Conservation (phyloP, 2,888 invertebrate genomes). For the Camponotus fellah region DNA sequence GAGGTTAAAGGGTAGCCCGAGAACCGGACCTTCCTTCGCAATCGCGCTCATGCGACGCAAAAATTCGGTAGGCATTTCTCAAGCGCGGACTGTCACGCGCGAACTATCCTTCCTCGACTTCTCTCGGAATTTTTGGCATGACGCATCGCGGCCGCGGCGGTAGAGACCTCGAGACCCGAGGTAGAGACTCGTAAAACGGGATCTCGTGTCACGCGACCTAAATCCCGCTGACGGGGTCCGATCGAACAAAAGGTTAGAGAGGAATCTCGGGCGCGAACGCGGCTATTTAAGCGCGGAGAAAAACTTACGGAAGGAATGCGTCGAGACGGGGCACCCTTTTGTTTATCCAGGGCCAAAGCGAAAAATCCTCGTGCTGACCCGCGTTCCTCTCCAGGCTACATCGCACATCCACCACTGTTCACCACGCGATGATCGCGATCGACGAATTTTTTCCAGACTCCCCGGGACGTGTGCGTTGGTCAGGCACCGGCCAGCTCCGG, state of each 20-base stretch:
- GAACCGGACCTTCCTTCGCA: background rate
- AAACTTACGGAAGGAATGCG: conserved; percentile 76
- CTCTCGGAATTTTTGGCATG: background rate
- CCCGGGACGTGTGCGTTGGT: background rate
- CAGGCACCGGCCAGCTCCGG: background rate
- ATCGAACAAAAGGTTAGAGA: conserved; percentile 26
- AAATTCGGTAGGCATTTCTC: background rate
- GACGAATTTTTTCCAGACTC: conserved; percentile 33
- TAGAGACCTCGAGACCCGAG: background rate
- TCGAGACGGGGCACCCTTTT: conserved; percentile 74
- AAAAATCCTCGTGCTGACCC: conserved; percentile 78
- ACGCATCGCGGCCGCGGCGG: background rate
- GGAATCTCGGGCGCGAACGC: background rate
- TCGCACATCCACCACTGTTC: conserved; percentile 64
- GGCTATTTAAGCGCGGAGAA: background rate
- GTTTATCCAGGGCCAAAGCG: conserved; percentile 73
- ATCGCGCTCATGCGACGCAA: too few relatives aligned
- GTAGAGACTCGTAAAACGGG: conserved; percentile 21
- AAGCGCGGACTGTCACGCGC: background rate
- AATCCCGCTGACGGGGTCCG: background rate
- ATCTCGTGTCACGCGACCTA: conserved; percentile 26
- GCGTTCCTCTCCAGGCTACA: conserved; percentile 62
- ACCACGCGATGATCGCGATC: conserved; percentile 27
- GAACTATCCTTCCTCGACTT: background rate
- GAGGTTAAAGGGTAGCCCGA: background rate